Percentiles rank a stretch among this genome's conserved stretches.
Conservation (phyloP, 2,888 invertebrate genomes). For the Sesamia inferens region DNA sequence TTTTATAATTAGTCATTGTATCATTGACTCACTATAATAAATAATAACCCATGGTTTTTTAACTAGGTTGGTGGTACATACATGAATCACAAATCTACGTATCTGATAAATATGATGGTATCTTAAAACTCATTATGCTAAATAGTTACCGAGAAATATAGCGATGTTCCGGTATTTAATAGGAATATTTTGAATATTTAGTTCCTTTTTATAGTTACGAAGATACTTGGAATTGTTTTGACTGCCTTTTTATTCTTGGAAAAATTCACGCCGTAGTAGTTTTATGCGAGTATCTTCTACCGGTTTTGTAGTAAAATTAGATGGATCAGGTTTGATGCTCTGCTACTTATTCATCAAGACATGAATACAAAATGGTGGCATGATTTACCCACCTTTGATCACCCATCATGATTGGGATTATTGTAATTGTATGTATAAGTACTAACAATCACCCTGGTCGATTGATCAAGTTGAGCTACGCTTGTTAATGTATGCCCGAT, state of each 20-base stretch:
- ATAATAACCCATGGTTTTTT: constrained; percentile 2
- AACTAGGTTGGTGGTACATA: not conserved
- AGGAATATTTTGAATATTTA: constrained; percentile 23
- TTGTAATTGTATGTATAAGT: too few species aligned
- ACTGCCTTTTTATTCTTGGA: constrained; percentile 14
- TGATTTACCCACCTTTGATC: too few species aligned
- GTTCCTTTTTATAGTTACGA: not conserved
- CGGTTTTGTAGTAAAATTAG: not conserved
- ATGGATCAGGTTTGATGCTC: not conserved
- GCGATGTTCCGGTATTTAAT: constrained; percentile 33
- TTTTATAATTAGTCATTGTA: constrained; percentile 21
- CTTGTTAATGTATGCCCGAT: not conserved
- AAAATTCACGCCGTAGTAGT: not conserved
- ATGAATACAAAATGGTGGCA: too few species aligned
- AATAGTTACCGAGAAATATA: constrained; percentile 40
- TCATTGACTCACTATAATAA: constrained; percentile 39
- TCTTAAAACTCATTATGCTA: constrained; percentile 48
- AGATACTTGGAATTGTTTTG: constrained; percentile 15
- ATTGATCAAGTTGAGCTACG: not conserved
- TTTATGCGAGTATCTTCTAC: not conserved
- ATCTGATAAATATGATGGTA: constrained; percentile 32
- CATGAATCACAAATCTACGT: constrained; percentile 50
- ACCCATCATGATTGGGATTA: too few species aligned
- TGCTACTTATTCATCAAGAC: not conserved
- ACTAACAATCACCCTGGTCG: too few species aligned